Evolutionary conservation across 2,113 vertebrate genomes (phyloP).

Genomic region (Indicator indicator): DNA sequence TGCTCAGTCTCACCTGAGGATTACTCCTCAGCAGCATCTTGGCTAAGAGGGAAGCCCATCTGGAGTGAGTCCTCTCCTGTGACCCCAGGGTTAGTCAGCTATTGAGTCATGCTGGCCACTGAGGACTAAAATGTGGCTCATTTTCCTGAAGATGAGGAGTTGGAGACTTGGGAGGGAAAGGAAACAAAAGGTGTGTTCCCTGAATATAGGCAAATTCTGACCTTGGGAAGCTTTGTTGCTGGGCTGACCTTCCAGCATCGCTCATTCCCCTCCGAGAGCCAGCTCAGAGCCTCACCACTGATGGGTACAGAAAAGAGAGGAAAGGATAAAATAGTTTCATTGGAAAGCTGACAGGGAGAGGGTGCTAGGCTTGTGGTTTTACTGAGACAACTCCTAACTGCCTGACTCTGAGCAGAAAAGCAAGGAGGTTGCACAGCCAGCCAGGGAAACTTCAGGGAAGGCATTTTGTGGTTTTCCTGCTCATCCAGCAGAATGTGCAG

Average conservation of each 20-base stretch:
- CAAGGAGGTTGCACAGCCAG: not conserved
- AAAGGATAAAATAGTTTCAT: not conserved
- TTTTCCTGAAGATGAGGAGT: not conserved
- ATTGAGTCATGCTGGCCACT: not conserved
- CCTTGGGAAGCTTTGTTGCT: not conserved
- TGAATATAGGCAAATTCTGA: not conserved
- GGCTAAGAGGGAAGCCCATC: not conserved
- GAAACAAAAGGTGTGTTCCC: not conserved
- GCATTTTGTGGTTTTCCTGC: slow-evolving; percentile 9
- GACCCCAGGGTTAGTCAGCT: not conserved
- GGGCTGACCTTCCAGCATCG: not conserved
- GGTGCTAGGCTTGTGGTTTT: not conserved
- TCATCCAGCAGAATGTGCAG: not conserved
- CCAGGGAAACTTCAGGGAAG: not conserved
- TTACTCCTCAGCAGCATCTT: not conserved
- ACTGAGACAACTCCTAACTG: not conserved
- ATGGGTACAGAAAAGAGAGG: not conserved
- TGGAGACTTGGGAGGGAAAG: not conserved
- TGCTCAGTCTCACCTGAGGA: not conserved
- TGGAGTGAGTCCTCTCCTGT: not conserved
- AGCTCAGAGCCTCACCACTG: fast-evolving
- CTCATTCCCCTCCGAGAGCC: not conserved
- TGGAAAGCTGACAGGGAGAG: not conserved
- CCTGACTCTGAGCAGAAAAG: not conserved
- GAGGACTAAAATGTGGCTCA: not conserved